Evolutionary conservation across 2,888 invertebrate genomes (phyloP), one percentile per base, ranked within the genome.

Genomic region (Cosmorhoe ocellata): DNA sequence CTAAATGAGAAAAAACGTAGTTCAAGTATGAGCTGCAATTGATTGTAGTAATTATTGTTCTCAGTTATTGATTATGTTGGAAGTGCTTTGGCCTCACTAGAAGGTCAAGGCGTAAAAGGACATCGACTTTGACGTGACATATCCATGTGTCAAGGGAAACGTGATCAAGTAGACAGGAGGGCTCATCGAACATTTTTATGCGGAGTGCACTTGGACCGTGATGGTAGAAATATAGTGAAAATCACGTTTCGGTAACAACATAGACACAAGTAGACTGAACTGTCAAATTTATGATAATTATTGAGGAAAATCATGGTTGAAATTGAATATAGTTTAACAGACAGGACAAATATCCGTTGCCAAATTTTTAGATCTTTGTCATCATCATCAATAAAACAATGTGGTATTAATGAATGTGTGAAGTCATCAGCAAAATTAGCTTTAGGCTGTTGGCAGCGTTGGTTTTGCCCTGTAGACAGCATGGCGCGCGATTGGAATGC

Each of bases 401-500:
- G 8, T 18, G 24, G 7, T 24, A 22, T 30, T 46, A 28, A 37
- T 40, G 13, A 53, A 37, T 54, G 41, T 51, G 18, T 18, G 49
- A 46, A 58, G 60, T 42, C 51, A 60, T 54, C 40, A 52, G 46
- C 38, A 51, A 44, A 63, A 58, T 69, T 75, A 70, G 68, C 74
- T 66, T 60, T 53, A 56, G 61, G 50, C 62, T 67, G 36, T 77
- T 81, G 79, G 79, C 78, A 81, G 69, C 66, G 51, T 39, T 48
- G 54, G 65, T 67, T 70, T 71, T 69, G 56, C 52, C 47, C 62
- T 59, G 65, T 79, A 88, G 88, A 88, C 88, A 70, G 86, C 80
- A 67, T 79, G 88, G 86, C 86, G 87, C 81, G 75, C 67, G 76
- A 81, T 81, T 81, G 79, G 79, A 49, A 76, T 67, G 63, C 68